Evolutionary conservation across 2,797 vertebrate species (phyloP).

Genomic region (Triplophysa bombifrons): DNA sequence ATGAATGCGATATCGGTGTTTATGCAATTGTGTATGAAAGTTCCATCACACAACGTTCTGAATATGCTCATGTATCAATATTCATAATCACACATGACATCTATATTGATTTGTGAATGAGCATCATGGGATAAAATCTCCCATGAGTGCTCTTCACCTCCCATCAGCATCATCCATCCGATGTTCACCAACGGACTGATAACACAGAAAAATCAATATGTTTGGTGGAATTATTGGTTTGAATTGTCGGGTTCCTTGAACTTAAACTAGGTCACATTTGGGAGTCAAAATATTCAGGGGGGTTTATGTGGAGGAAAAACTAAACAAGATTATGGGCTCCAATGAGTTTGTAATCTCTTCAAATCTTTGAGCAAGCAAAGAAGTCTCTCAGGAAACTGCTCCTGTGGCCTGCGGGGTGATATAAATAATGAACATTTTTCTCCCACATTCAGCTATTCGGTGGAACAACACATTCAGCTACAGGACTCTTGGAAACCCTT

Average conservation of each 20-base stretch:
- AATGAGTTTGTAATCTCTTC: neutral
- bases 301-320: neutral
- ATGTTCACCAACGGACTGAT: neutral
- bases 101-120: constrained; percentile 19
- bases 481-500: neutral
- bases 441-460: neutral
- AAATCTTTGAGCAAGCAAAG: constrained; percentile 1
- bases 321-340: neutral
- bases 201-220: neutral
- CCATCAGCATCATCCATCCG: neutral
- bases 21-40: neutral
- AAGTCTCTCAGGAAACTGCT: neutral
- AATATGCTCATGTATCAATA: neutral
- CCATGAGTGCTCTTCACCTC: neutral
- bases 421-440: neutral
- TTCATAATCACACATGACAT: constrained; percentile 1
- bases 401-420: neutral
- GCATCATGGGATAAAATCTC: constrained; percentile 1
- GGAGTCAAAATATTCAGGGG: neutral
- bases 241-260: neutral
- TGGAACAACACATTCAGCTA: neutral
- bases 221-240: neutral
- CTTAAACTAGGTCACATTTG: neutral
- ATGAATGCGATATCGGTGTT: neutral
- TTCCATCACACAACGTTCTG: neutral